phyloP scores from a whole-genome alignment of 2,797 vertebrate genomes.

The Rhodeus uyekii region DNA sequence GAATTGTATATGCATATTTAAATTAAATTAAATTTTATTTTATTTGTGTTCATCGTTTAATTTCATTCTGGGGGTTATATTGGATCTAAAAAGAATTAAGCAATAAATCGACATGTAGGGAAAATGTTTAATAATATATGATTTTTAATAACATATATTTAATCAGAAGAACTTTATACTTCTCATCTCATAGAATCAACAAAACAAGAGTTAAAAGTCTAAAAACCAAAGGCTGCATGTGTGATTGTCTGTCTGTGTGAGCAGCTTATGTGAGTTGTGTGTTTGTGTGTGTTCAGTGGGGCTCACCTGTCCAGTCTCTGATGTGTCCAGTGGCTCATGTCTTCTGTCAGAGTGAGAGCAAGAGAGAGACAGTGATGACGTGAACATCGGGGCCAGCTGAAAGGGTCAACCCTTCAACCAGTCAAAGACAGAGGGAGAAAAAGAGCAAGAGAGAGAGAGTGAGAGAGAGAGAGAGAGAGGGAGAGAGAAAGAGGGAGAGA shows the following conservation, averaged over 20 bases:
- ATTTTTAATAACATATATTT: too few relatives aligned
- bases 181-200: neutral
- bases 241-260: neutral
- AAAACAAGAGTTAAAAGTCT: neutral
- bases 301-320: conserved; percentile 85
- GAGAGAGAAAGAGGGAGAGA: conserved; percentile 7
- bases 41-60: too few relatives aligned
- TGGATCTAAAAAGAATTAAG: neutral
- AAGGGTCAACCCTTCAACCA: conserved; percentile 79
- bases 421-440: conserved; percentile 63
- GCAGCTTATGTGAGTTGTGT: conserved; percentile 25
- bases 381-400: conserved; percentile 74
- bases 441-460: conserved; percentile 7
- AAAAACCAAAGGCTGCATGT: conserved; percentile 17
- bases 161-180: too few relatives aligned
- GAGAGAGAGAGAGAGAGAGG: conserved; percentile 64
- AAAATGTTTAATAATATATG: neutral
- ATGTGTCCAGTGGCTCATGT: conserved; percentile 77
- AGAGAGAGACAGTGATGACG: conserved; percentile 81
- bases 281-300: conserved; percentile 38
- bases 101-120: neutral
- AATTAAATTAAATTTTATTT: too few relatives aligned
- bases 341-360: conserved; percentile 84
- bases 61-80: neutral
- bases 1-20: too few relatives aligned